Base-by-base conservation (phyloP, 2,113 vertebrate species). In the Anas platyrhynchos region DNA sequence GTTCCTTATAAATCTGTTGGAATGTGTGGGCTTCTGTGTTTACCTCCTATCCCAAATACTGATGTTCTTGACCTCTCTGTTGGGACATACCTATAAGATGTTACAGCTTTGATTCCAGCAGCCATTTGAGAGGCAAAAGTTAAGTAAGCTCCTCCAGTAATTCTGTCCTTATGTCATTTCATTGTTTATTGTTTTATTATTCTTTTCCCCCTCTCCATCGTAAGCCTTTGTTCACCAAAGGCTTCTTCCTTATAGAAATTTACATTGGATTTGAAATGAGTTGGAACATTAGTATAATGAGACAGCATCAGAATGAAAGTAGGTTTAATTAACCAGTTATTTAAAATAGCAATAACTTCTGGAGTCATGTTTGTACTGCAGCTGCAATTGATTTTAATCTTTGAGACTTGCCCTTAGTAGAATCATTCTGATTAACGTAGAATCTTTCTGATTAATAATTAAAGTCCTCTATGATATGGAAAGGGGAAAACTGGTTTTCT, bases 361-460 rank as follows among this genome's bases (percentile, higher is more conserved):
- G 77, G 74, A 94, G 44, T 89, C 1, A 0, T 92, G 79, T 96
- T 95, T 96, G 16, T 90, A 41, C 62, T 89, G 67, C 83, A 78
- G 62, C 71, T 93, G 67, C 81, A 76, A 74, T 69, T 95, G 91
- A 80, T 95, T 83, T 94, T 91, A 94, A 91, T 96, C 91, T 95
- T 56, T 34, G 81, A 46, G 34, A 63, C 43, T 36, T 94, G 67
- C 63, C 59, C 62, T 76, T 79, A 50, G 82, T 58, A 50, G 68
- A 27, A 74, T 80, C 55, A 44, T 83, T 80, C 38, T 86, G 88
- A 92, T 93, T 88, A 73, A 74, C 31, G 26, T 29, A 68, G 71
- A 93, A 72, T 94, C 89, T 89, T 93, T 87, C 65, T 76, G 78
- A 90, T 91, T 73, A 90, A 66, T 65, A 83, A 72, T 86, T 91